Conservation (phyloP, 2,888 invertebrate genomes). For the Athrips mouffetella region DNA sequence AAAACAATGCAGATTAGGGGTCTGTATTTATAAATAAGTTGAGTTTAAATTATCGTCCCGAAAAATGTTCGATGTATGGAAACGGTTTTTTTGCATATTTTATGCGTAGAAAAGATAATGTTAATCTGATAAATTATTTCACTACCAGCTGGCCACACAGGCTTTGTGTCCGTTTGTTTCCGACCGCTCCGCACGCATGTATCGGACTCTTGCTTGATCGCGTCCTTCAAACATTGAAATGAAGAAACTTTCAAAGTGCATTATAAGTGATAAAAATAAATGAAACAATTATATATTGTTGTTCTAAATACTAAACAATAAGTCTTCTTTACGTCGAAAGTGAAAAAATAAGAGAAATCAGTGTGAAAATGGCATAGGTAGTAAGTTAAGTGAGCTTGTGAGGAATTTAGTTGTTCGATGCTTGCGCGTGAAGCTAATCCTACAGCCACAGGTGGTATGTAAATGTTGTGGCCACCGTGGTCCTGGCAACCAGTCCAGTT, state of each 20-base stretch:
- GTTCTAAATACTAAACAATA: conserved; percentile 14
- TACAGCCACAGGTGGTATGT: conserved; percentile 68
- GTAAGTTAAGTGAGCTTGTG: conserved; percentile 73
- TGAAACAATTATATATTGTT: conserved; percentile 25
- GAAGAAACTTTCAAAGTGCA: conserved; percentile 59
- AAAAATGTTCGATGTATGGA: too few relatives aligned
- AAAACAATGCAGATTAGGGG: too few relatives aligned
- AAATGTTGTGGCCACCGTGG: conserved; percentile 66
- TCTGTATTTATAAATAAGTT: too few relatives aligned
- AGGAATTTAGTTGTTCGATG: conserved; percentile 39
- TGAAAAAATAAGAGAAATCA: conserved; percentile 19
- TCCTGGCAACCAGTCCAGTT: conserved; percentile 67
- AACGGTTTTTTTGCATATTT: too few relatives aligned
- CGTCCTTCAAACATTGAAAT: conserved; percentile 59
- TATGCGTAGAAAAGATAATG: too few relatives aligned
- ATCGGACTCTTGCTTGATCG: conserved; percentile 35
- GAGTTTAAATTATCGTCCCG: too few relatives aligned
- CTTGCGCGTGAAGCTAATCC: conserved; percentile 51
- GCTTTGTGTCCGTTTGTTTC: conserved; percentile 23
- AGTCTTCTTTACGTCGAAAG: conserved; percentile 13
- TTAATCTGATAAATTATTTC: not conserved
- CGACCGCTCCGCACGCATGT: conserved; percentile 28
- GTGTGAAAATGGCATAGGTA: conserved; percentile 27
- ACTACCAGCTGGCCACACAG: conserved; percentile 8
- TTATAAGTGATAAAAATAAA: conserved; percentile 34